A percentile compares a stretch with the other conserved stretches of the same genome.
Evolutionary conservation across 2,888 invertebrate species (phyloP).

Genomic region (Andrena marginata): DNA sequence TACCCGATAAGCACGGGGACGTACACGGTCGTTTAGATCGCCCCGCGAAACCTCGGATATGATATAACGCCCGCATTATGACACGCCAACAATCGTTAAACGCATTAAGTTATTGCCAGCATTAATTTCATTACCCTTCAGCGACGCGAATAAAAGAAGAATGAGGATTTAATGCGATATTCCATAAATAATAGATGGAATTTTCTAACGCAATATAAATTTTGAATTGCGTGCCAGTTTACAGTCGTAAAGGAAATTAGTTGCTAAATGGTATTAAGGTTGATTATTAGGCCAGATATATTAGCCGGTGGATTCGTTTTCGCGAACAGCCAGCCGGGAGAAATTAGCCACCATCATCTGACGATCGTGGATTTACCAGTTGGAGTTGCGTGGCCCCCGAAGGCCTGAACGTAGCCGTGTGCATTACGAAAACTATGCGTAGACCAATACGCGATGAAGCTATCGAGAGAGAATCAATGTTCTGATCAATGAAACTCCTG

Average conservation of each 20-base stretch:
- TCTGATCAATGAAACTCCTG: no score
- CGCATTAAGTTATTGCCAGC: constrained; percentile 36
- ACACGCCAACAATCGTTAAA: constrained; percentile 37
- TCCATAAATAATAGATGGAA: background rate
- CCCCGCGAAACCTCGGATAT: constrained; percentile 31
- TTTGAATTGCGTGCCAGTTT: background rate
- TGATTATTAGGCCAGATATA: no score
- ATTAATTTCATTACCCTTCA: constrained; percentile 9
- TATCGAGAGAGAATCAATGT: no score
- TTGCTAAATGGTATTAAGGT: no score
- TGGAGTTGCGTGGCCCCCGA: no score
- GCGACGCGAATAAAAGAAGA: background rate
- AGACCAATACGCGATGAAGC: no score
- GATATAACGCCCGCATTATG: constrained; percentile 28
- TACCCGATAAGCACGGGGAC: constrained; percentile 57
- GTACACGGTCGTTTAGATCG: constrained; percentile 46
- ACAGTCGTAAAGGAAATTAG: background rate
- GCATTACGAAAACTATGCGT: no score
- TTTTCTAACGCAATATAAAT: background rate
- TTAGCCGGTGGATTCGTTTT: no score
- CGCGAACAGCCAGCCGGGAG: no score
- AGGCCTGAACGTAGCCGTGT: no score
- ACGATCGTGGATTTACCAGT: no score
- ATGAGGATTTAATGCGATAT: background rate
- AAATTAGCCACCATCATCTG: no score